Conservation (phyloP, 2,797 vertebrate species). For the Epinephelus malabaricus region DNA sequence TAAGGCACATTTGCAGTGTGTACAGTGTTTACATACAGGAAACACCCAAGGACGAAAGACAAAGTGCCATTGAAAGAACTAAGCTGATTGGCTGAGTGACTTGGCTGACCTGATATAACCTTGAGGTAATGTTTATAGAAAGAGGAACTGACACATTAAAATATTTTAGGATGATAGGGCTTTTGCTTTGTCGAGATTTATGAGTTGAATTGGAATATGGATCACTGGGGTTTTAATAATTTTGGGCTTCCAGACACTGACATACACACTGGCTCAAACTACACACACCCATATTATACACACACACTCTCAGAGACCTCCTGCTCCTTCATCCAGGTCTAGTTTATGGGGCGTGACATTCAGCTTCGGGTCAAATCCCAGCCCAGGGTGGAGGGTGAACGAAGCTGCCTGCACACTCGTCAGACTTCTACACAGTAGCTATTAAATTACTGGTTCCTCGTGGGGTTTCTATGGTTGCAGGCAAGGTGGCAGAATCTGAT, state of each 20-base stretch:
- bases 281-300: conserved; percentile 17
- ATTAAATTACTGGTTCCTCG: background rate
- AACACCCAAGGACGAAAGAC: conserved; percentile 62
- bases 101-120: conserved; percentile 66
- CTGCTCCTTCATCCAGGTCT: conserved; percentile 45
- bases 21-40: conserved; percentile 64
- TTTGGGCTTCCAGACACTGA: conserved; percentile 10
- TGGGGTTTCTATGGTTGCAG: background rate
- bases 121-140: conserved; percentile 58
- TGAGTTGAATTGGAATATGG: background rate
- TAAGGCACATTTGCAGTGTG: conserved; percentile 29
- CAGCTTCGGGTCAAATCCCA: conserved; percentile 61
- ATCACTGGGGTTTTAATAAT: background rate
- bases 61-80: conserved; percentile 39
- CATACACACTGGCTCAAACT: conserved; percentile 19
- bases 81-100: conserved; percentile 48
- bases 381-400: conserved; percentile 34
- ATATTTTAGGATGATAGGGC: background rate
- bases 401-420: conserved; percentile 21
- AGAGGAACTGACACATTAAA: conserved; percentile 30
- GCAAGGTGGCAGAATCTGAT: background rate
- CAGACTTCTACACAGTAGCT: conserved; percentile 2
- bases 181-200: conserved; percentile 36
- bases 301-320: conserved; percentile 28
- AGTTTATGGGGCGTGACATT: conserved; percentile 66